Conservation (phyloP, 2,113 vertebrate species). For the Strigops habroptila region DNA sequence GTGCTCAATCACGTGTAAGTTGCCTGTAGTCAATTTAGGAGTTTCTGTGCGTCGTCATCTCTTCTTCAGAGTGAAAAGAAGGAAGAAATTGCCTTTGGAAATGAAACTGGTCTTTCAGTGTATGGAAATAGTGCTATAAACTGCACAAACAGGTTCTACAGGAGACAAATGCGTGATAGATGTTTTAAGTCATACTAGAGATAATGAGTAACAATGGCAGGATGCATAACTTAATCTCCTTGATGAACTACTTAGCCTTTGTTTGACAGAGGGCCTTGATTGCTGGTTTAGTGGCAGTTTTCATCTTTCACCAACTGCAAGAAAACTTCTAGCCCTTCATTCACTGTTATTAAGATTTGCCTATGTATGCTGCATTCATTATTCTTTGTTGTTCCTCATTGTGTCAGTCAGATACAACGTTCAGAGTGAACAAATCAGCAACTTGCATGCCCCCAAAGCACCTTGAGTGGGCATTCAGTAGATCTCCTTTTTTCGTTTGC, state of each 20-base stretch:
- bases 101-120: neutral
- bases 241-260: conserved; percentile 41
- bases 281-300: conserved; percentile 43
- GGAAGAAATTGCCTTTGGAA: conserved; percentile 4
- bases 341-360: conserved; percentile 8
- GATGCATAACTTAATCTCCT: conserved; percentile 9
- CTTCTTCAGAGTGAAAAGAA: conserved; percentile 3
- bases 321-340: conserved; percentile 18
- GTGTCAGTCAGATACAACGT: neutral
- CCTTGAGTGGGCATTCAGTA: conserved; percentile 22
- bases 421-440: conserved; percentile 16
- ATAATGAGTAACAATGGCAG: neutral
- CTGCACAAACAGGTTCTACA: neutral
- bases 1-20: neutral
- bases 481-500: conserved; percentile 12
- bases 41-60: conserved; percentile 1
- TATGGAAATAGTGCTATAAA: conserved; percentile 15
- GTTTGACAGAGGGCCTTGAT: conserved; percentile 22
- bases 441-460: conserved; percentile 8
- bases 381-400: conserved; percentile 48
- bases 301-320: conserved; percentile 24
- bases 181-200: conserved; percentile 12
- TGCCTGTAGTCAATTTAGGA: neutral
- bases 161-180: neutral
- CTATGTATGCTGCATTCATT: conserved; percentile 32